Conservation (phyloP, 35 echinoderm and acorn worm species). For the Apostichopus parvimensis region DNA sequence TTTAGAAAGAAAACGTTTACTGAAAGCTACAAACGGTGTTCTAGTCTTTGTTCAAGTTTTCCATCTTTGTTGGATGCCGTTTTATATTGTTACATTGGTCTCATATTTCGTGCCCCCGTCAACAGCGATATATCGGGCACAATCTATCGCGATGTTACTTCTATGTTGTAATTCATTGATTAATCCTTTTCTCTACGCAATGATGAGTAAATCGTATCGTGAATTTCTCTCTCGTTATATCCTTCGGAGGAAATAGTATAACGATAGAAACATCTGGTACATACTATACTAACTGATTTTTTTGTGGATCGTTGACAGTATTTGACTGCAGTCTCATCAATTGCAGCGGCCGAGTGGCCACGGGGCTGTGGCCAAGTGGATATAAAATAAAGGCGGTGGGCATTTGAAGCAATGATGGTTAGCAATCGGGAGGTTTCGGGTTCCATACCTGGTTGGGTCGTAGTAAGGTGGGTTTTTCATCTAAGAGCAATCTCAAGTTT, state of each 20-base stretch:
- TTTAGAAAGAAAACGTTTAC: background rate
- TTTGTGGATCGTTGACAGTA: background rate
- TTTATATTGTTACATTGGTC: background rate
- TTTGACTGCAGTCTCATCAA: background rate
- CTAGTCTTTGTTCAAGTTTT: slow-evolving; percentile 21
- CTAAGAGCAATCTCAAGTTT: no score
- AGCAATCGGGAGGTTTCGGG: no score
- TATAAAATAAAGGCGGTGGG: no score
- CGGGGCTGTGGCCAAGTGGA: no score
- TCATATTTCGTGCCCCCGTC: background rate
- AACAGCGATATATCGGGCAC: background rate
- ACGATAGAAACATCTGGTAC: no score
- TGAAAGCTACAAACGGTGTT: background rate
- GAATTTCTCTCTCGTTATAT: slow-evolving; percentile 23
- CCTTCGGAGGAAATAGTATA: background rate
- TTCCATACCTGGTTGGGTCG: no score
- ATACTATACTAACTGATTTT: no score
- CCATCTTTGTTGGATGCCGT: slow-evolving; percentile 32
- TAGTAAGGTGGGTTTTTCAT: no score
- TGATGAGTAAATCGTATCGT: slow-evolving; percentile 35
- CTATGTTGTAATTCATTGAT: slow-evolving; percentile 23
- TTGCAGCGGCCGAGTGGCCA: no score
- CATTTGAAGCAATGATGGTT: no score
- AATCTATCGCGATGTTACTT: background rate
- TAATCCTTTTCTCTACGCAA: slow-evolving; percentile 26